phyloP scores from a whole-genome alignment of 2,113 vertebrate genomes.

The Riparia riparia region DNA sequence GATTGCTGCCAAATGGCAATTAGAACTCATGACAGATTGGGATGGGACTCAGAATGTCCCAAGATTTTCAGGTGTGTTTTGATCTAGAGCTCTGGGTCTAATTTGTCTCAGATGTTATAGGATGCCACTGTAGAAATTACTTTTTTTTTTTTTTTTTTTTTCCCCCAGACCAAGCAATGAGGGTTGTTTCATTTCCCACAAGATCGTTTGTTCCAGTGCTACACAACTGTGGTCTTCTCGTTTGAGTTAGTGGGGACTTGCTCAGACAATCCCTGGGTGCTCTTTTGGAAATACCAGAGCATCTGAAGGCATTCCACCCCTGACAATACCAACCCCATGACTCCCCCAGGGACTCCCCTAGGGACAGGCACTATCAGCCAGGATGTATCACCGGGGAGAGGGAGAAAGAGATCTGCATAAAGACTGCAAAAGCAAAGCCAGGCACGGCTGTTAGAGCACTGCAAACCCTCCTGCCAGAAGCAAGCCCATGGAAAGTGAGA shows the following conservation, averaged over 20 bases:
- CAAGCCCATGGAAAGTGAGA: neutral
- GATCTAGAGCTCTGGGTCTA: neutral
- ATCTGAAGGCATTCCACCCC: neutral
- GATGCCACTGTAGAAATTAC: neutral
- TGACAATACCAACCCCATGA: neutral
- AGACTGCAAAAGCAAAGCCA: neutral
- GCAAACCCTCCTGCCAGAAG: neutral
- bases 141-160: neutral
- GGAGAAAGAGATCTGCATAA: neutral
- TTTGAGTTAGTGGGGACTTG: neutral
- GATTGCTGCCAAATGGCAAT: neutral
- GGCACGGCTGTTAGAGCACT: neutral
- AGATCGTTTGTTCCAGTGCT: neutral
- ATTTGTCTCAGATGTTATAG: neutral
- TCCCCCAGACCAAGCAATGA: rapidly evolving
- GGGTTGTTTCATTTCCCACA: neutral
- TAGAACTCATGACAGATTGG: neutral
- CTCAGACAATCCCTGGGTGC: neutral
- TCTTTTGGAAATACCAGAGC: neutral
- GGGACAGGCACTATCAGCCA: neutral
- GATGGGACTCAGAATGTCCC: neutral
- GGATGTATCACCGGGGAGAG: rapidly evolving
- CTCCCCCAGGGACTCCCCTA: neutral
- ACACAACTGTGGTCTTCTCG: neutral
- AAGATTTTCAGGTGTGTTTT: neutral